These are phyloP conservation scores for Pelochelys cantorii DNA, from an alignment of 2,797 vertebrate genomes.

Conservation along the genomic window DNA sequence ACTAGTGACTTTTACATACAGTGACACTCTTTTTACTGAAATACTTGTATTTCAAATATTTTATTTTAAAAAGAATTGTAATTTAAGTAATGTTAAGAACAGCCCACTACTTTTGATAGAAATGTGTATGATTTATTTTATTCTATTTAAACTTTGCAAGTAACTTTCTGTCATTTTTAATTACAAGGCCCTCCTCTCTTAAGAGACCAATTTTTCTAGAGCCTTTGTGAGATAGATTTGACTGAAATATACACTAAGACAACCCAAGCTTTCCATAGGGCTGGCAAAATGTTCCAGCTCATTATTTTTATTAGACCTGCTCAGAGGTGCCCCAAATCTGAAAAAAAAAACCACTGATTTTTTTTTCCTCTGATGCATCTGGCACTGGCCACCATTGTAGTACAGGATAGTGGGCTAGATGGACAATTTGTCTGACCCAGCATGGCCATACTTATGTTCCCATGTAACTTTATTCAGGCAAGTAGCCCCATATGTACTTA, in stretches of 20 bases:
- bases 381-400: background rate
- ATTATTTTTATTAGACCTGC: background rate
- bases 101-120: background rate
- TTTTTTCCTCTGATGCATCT: background rate
- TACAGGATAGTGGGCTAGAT: background rate
- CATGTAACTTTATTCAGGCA: too few species aligned
- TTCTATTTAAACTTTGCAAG: conserved; percentile 7
- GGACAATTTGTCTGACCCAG: background rate
- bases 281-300: background rate
- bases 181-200: conserved; percentile 27
- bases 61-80: background rate
- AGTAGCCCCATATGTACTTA: too few species aligned
- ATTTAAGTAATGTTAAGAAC: background rate
- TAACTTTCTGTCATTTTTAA: conserved; percentile 47
- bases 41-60: background rate
- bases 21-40: conserved; percentile 19
- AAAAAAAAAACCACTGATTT: too few species aligned
- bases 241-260: background rate
- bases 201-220: conserved; percentile 37
- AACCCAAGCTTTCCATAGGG: conserved; percentile 25
- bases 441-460: background rate
- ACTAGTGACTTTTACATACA: background rate
- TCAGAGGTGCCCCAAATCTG: background rate
- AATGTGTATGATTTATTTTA: background rate
- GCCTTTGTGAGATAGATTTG: background rate